Evolutionary conservation across 2,113 vertebrate species (phyloP).

Genomic region (Cephalopterus ornatus): DNA sequence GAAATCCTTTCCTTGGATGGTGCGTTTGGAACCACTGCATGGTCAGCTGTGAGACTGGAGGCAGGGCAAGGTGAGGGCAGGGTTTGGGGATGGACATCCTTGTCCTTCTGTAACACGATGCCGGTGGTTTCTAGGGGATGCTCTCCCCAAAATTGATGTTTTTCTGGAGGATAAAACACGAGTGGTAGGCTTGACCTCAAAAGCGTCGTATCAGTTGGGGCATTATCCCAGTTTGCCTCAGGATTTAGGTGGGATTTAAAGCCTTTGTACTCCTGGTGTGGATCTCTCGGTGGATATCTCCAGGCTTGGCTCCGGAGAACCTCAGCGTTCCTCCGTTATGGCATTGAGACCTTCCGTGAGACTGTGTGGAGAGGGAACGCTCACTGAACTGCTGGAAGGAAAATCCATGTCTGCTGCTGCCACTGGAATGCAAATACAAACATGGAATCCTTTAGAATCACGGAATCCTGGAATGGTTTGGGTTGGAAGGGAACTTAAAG

Average conservation of each 20-base stretch:
- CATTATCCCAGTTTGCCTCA: background rate
- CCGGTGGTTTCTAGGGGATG: background rate
- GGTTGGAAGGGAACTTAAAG: background rate
- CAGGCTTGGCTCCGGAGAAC: background rate
- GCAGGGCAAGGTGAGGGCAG: background rate
- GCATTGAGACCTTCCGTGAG: background rate
- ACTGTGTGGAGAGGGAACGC: background rate
- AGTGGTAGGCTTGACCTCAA: background rate
- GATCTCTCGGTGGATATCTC: background rate
- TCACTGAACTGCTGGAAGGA: background rate
- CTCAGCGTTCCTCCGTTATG: background rate
- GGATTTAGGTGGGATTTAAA: background rate
- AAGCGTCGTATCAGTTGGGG: background rate
- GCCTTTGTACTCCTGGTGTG: background rate
- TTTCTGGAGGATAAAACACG: background rate
- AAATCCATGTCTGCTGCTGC: background rate
- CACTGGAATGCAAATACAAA: background rate
- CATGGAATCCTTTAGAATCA: background rate
- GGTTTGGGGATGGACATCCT: background rate
- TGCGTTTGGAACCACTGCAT: background rate
- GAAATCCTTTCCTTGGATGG: background rate
- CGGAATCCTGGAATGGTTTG: background rate
- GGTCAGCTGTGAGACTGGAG: background rate
- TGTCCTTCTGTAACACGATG: background rate
- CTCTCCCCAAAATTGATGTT: background rate